These are phyloP conservation scores for Eurosta solidaginis DNA, from an alignment of 1,140 invertebrate species.

Conservation along the genomic window DNA sequence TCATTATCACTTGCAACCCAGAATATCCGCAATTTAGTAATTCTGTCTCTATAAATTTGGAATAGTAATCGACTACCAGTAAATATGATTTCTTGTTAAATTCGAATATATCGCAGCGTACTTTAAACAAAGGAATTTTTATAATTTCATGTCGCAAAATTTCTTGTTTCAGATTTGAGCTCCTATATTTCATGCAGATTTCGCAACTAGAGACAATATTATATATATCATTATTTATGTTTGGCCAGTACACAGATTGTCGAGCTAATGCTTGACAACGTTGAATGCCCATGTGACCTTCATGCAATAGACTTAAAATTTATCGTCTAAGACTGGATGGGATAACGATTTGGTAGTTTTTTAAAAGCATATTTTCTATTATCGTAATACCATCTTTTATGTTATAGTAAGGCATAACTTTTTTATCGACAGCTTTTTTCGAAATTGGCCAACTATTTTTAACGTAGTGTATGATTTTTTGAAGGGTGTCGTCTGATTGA, in stretches of 20 bases:
- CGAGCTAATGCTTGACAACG: conserved; percentile 56
- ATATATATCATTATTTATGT: no score
- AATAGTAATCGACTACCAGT: conserved; percentile 43
- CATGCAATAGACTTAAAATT: conserved; percentile 58
- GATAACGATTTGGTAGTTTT: conserved; percentile 52
- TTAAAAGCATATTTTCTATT: conserved; percentile 52
- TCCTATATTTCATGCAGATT: conserved; percentile 20
- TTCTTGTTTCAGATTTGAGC: conserved; percentile 10
- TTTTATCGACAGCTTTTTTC: conserved; percentile 40
- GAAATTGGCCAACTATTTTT: conserved; percentile 56
- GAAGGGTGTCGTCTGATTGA: conserved; percentile 42
- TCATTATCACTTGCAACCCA: conserved; percentile 38
- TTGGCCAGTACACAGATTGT: no score
- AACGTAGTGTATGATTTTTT: conserved; percentile 42
- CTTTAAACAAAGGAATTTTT: conserved; percentile 15
- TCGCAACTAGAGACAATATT: conserved; percentile 56
- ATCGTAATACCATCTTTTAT: conserved; percentile 49
- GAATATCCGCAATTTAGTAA: conserved; percentile 36
- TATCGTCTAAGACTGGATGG: conserved; percentile 45
- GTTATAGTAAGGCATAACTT: conserved; percentile 46
- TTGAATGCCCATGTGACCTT: conserved; percentile 60
- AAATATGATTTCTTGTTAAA: conserved; percentile 35
- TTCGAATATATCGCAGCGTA: conserved; percentile 43
- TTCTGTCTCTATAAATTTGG: conserved; percentile 41
- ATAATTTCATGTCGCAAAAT: conserved; percentile 2